These are phyloP conservation scores for Cardiocondyla obscurior DNA, from an alignment of 1,140 invertebrate species.

Conservation along the genomic window DNA sequence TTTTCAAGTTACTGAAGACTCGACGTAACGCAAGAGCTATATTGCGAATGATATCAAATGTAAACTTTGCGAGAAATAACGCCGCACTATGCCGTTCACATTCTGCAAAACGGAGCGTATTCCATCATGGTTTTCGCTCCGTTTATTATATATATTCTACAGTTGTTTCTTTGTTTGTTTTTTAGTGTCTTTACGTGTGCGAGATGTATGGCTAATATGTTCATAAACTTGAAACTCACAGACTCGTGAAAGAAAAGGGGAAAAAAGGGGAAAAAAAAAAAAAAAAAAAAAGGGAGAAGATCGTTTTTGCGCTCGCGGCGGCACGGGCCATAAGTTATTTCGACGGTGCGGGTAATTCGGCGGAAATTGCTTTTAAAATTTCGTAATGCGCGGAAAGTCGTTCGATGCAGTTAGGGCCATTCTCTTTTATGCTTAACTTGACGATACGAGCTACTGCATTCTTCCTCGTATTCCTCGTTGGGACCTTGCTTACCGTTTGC, in stretches of 20 bases:
- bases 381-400: slow-evolving; percentile 57
- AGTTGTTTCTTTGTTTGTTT: background rate
- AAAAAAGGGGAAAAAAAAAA: no score
- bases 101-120: background rate
- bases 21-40: slow-evolving; percentile 9
- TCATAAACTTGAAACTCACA: slow-evolving; percentile 22
- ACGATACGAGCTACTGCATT: slow-evolving; percentile 63
- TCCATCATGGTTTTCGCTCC: background rate
- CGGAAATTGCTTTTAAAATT: slow-evolving; percentile 52
- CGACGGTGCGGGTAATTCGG: slow-evolving; percentile 6
- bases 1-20: background rate
- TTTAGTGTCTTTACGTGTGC: background rate
- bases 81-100: background rate
- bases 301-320: background rate
- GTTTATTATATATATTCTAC: background rate
- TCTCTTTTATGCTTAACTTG: slow-evolving; percentile 64
- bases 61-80: background rate
- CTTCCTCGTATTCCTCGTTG: slow-evolving; percentile 10
- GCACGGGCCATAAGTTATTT: slow-evolving; percentile 20
- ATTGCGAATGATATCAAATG: slow-evolving; percentile 5
- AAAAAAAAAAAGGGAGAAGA: no score
- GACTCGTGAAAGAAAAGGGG: background rate
- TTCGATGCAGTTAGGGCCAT: slow-evolving; percentile 54
- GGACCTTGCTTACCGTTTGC: slow-evolving; percentile 43
- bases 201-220: slow-evolving; percentile 1